Percentiles rank a stretch among this genome's conserved stretches.
Conservation (phyloP, 2,113 vertebrate genomes). For the Hippoglossus stenolepis region DNA sequence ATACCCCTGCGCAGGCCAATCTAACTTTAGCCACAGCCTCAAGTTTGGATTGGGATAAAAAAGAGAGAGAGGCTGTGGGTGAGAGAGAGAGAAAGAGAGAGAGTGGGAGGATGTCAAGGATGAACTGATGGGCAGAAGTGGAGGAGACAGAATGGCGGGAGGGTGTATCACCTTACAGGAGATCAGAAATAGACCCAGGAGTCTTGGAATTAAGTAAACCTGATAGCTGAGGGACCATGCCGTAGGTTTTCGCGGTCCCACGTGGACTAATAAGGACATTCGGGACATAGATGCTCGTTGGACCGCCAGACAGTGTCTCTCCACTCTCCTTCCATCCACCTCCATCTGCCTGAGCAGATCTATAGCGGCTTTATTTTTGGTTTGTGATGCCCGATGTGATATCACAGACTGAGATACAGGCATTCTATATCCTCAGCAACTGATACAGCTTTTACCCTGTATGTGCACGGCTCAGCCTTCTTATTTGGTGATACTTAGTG, state of each 20-base stretch:
- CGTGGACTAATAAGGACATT: constrained; percentile 86
- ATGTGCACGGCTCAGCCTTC: constrained; percentile 46
- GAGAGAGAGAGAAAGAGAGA: constrained; percentile 37
- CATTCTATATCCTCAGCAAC: constrained; percentile 55
- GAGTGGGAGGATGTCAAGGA: constrained; percentile 52
- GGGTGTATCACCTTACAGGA: constrained; percentile 79
- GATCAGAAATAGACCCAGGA: constrained; percentile 82
- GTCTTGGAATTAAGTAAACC: constrained; percentile 86
- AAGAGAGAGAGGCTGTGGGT: constrained; percentile 55
- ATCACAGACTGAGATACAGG: constrained; percentile 41
- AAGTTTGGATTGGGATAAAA: constrained; percentile 82
- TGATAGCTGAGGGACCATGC: constrained; percentile 75
- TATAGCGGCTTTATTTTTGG: constrained; percentile 73
- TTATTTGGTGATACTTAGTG: constrained; percentile 43
- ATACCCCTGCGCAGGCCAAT: constrained; percentile 67
- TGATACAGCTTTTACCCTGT: constrained; percentile 53
- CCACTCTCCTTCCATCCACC: constrained; percentile 49
- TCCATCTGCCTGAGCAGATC: constrained; percentile 44
- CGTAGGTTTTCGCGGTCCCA: constrained; percentile 66
- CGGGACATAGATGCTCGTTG: constrained; percentile 69
- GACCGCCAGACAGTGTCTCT: constrained; percentile 62
- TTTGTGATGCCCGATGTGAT: constrained; percentile 63
- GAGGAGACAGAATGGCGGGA: constrained; percentile 73
- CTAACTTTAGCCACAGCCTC: constrained; percentile 85
- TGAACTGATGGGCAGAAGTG: constrained; percentile 61